Conservation (phyloP, 1,140 invertebrate genomes). For the Medauroidea extradentata region DNA sequence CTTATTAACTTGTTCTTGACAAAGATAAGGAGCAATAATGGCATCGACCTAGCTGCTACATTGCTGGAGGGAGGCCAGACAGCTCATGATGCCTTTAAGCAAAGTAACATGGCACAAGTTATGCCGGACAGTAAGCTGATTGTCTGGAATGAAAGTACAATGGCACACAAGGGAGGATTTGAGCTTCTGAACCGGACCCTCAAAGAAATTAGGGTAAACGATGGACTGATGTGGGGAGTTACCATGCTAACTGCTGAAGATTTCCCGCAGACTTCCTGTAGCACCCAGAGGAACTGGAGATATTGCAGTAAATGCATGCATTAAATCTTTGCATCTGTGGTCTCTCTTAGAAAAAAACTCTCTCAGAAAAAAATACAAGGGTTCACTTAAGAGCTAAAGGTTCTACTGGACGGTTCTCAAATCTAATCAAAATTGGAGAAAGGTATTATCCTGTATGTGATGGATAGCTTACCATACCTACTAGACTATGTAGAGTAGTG, state of each 20-base stretch:
- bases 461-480: too few relatives aligned
- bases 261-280: slow-evolving; percentile 48
- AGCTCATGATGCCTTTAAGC: slow-evolving; percentile 4
- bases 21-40: too few relatives aligned
- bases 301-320: slow-evolving; percentile 35
- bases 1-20: too few relatives aligned
- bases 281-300: slow-evolving; percentile 36
- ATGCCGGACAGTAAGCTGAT: slow-evolving; percentile 22
- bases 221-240: slow-evolving; percentile 25
- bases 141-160: slow-evolving; percentile 30
- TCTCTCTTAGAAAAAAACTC: slow-evolving; percentile 10
- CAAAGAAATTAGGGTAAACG: slow-evolving; percentile 22
- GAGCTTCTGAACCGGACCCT: slow-evolving; percentile 28
- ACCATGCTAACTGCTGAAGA: slow-evolving; percentile 35
- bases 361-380: slow-evolving; percentile 3
- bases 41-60: too few relatives aligned
- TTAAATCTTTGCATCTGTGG: slow-evolving; percentile 35
- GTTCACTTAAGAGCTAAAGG: not conserved
- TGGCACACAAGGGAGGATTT: slow-evolving; percentile 30
- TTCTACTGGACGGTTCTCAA: too few relatives aligned
- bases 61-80: too few relatives aligned
- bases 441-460: too few relatives aligned
- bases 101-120: slow-evolving; percentile 22
- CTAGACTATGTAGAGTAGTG: too few relatives aligned
- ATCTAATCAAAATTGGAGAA: too few relatives aligned